A percentile compares a stretch with the other conserved stretches of the same genome.
phyloP scores from a whole-genome alignment of 1,140 invertebrate genomes.

The Copidosoma floridanum region DNA sequence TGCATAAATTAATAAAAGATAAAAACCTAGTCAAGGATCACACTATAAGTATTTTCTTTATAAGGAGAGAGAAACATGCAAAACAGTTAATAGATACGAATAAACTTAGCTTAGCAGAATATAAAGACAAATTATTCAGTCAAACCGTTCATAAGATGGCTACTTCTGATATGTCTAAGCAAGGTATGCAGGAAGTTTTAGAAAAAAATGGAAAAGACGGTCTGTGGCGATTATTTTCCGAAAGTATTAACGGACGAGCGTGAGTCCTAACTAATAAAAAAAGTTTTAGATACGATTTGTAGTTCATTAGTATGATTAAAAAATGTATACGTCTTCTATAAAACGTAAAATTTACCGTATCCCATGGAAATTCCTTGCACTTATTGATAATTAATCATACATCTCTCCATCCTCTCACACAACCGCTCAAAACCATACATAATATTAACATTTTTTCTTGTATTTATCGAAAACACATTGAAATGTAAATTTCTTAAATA shows the following conservation, averaged over 20 bases:
- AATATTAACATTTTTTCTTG: no score
- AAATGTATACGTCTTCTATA: background rate
- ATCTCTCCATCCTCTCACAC: no score
- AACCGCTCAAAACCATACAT: no score
- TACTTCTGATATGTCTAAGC: background rate
- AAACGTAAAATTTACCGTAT: background rate
- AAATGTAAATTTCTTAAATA: no score
- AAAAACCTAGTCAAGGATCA: background rate
- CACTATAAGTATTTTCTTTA: background rate
- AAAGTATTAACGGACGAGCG: background rate
- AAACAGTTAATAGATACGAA: background rate
- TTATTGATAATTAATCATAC: no score
- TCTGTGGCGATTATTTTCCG: background rate
- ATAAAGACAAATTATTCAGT: background rate
- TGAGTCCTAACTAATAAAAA: background rate
- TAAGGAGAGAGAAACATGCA: background rate
- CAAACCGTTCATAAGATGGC: background rate
- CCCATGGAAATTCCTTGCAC: no score
- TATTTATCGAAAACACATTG: no score
- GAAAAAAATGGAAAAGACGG: background rate
- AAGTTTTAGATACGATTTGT: no score
- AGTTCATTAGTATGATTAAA: no score
- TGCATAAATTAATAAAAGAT: background rate
- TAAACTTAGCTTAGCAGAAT: background rate
- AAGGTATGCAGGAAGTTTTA: background rate